A percentile compares a stretch with the other conserved stretches of the same genome.
phyloP scores from a whole-genome alignment of 2,797 vertebrate genomes.

The Hylomyscus alleni region DNA sequence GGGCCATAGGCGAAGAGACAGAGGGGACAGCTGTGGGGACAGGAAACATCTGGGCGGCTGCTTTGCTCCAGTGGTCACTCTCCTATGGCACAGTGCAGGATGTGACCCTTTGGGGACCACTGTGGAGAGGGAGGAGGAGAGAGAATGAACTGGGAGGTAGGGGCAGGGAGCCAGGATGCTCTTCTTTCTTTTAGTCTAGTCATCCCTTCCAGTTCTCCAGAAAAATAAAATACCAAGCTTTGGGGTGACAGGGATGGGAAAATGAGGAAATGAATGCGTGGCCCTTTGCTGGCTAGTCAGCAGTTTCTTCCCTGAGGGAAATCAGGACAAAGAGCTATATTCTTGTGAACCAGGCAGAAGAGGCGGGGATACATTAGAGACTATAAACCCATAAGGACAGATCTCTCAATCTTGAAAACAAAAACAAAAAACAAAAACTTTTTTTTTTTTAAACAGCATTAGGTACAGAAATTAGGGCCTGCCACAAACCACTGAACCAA shows the following conservation, averaged over 20 bases:
- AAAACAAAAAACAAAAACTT: not conserved
- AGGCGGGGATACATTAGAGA: not conserved
- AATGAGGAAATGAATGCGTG: not conserved
- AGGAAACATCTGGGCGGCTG: conserved; percentile 78
- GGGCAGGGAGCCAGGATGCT: not conserved
- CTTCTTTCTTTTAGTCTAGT: not conserved
- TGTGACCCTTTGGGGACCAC: not conserved
- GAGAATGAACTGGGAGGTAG: no score
- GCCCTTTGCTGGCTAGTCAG: not conserved
- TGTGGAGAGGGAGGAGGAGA: not conserved
- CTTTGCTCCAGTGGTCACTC: conserved; percentile 44
- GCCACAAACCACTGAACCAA: not conserved
- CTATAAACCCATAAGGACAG: not conserved
- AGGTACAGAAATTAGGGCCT: not conserved
- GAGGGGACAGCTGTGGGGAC: not conserved
- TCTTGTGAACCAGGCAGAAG: not conserved
- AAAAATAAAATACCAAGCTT: not conserved
- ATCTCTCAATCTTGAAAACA: not conserved
- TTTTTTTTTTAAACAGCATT: not conserved
- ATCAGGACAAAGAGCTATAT: not conserved
- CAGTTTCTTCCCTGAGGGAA: not conserved
- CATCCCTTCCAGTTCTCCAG: not conserved
- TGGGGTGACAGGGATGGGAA: not conserved
- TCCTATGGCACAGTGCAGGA: conserved; percentile 53
- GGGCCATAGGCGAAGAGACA: conserved; percentile 8